Base-by-base conservation (phyloP, 2,888 invertebrate species). In the Helicoverpa assulta region DNA sequence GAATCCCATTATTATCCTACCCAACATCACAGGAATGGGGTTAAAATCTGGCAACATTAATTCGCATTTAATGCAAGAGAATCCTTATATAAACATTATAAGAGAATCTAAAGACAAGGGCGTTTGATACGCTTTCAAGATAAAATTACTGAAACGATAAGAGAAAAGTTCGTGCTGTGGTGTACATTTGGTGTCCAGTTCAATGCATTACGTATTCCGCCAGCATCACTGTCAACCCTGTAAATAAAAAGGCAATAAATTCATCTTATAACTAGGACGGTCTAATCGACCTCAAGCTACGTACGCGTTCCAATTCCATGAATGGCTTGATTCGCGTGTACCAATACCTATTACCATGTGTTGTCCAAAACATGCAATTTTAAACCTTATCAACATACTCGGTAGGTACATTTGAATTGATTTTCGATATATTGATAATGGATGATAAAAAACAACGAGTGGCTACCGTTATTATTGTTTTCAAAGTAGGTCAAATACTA, bases 201-300 rank as follows among this genome's bases (percentile, higher is more conserved):
- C 18, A 64, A 54, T 56, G 67, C 54, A 55, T 60, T 26, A 64
- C 18, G 57, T 58, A 53, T 60, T 37, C 40, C 37, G 57, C 55
- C 70, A 76, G n/a, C 47, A n/a, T 47, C 47, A 47, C n/a, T 72
- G 74, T 75, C 63, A 78, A 78, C 73, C 73, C 66, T 56, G 67
- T 68, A 72, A 76, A 81, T 76, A 63, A 80, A 43, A 74, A 59
- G 60, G 43, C 72, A 67, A 80, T 82, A 80, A 82, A 75, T 76
- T 78, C 71, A 82, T 80, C 73, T 61, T 55, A 40, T 60, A 74
- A 70, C 73, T 75, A 67, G 68, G 54, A 33, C 67, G 66, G 78
- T 70, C 68, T 73, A 73, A 82, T 75, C 72, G 78, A 67, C 75
- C 70, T 73, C 54, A 67, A 75, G 69, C 65, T 65, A 62, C 50